phyloP scores from a whole-genome alignment of 1,140 invertebrate genomes.

The Hydropsyche tenuis region DNA sequence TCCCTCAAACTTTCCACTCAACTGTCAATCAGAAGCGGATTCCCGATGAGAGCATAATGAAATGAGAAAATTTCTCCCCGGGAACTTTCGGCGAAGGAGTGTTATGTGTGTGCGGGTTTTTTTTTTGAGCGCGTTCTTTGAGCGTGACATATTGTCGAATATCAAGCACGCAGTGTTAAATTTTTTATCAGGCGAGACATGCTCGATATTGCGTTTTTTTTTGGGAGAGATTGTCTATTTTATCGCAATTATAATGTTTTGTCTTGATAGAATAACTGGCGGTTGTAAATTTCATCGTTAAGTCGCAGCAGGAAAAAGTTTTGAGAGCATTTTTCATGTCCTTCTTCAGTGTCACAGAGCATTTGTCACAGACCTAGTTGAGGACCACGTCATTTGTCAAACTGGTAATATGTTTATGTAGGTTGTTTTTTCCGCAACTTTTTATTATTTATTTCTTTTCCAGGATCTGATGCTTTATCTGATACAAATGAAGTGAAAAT shows the following conservation, averaged over 20 bases:
- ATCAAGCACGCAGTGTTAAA: too few species aligned
- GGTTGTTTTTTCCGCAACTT: neutral
- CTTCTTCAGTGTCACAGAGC: neutral
- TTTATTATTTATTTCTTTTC: neutral
- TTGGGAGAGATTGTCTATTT: too few species aligned
- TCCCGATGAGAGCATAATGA: slow-evolving; percentile 16
- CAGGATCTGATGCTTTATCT: neutral
- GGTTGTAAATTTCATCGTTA: slow-evolving; percentile 27
- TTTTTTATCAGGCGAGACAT: too few species aligned
- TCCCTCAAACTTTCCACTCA: slow-evolving; percentile 29
- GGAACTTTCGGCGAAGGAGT: neutral
- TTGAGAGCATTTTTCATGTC: slow-evolving; percentile 18
- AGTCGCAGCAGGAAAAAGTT: slow-evolving; percentile 10
- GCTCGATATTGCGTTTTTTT: too few species aligned
- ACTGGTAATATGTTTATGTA: slow-evolving; percentile 10
- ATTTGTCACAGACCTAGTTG: slow-evolving; percentile 24
- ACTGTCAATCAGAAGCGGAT: slow-evolving; percentile 31
- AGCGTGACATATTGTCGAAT: too few species aligned
- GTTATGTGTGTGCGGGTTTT: too few species aligned
- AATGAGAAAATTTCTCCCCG: neutral
- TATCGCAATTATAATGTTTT: too few species aligned
- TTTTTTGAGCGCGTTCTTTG: too few species aligned
- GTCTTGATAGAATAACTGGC: neutral
- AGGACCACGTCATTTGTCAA: slow-evolving; percentile 27
- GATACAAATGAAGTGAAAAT: neutral